These are phyloP conservation scores for Epirrhoe tristata DNA, from an alignment of 2,888 invertebrate species.

Conservation along the genomic window DNA sequence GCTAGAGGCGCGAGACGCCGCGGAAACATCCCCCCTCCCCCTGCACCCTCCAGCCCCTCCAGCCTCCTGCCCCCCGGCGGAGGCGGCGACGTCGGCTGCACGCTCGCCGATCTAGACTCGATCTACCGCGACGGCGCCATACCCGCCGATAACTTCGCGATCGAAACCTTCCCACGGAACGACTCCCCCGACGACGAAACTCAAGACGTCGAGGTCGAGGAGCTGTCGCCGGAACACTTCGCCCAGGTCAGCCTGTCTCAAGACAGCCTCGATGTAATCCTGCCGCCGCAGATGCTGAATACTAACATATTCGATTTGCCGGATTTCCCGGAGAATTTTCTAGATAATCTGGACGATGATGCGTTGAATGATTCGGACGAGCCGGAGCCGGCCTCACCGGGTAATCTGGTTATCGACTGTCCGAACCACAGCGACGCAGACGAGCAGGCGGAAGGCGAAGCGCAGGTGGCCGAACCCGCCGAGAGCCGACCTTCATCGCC, in stretches of 20 bases:
- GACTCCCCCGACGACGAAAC: slow-evolving; percentile 8
- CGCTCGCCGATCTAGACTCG: slow-evolving; percentile 65
- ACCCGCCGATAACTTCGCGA: slow-evolving; percentile 1
- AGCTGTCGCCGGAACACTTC: slow-evolving; percentile 26
- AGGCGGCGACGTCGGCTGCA: slow-evolving; percentile 58
- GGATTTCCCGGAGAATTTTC: slow-evolving; percentile 44
- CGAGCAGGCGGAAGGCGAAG: slow-evolving; percentile 1
- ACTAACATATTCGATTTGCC: slow-evolving; percentile 44
- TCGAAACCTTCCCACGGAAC: not conserved
- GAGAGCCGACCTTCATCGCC: slow-evolving; percentile 3
- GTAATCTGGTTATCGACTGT: slow-evolving; percentile 21
- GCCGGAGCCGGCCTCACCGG: slow-evolving; percentile 15
- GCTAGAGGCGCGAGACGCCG: not conserved
- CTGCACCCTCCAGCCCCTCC: slow-evolving; percentile 90
- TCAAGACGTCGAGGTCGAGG: slow-evolving; percentile 22
- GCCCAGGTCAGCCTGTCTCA: slow-evolving; percentile 24
- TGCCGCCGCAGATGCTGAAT: slow-evolving; percentile 43
- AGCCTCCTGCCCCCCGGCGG: slow-evolving; percentile 58
- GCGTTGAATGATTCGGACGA: slow-evolving; percentile 23
- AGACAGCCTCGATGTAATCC: slow-evolving; percentile 30
- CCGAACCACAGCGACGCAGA: not conserved
- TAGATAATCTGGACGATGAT: slow-evolving; percentile 43
- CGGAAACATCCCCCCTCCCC: slow-evolving; percentile 83
- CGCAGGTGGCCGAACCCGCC: not conserved
- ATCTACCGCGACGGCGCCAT: slow-evolving; percentile 57